Percentiles rank a stretch among this genome's conserved stretches.
phyloP scores from a whole-genome alignment of 1,140 invertebrate genomes.

The Hylyphantes graminicola region DNA sequence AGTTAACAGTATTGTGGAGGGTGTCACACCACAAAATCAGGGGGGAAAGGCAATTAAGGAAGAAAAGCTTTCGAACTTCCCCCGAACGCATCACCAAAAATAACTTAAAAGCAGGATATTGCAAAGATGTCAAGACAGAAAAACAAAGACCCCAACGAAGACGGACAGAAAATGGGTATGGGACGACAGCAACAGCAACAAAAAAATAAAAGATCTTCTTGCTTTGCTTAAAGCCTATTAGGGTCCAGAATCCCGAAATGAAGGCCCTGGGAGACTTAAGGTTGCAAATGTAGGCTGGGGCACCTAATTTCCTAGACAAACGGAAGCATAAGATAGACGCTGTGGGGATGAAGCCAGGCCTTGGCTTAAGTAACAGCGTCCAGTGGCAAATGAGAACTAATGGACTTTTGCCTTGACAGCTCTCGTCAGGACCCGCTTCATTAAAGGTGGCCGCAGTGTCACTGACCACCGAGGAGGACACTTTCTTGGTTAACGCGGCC shows the following conservation, averaged over 20 bases:
- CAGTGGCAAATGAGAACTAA: slow-evolving; percentile 56
- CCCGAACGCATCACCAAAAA: not conserved
- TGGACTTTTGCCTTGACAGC: slow-evolving; percentile 46
- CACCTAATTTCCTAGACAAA: slow-evolving; percentile 56
- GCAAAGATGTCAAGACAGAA: not conserved
- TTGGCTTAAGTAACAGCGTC: slow-evolving; percentile 50
- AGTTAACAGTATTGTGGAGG: too few relatives aligned
- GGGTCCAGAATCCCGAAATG: slow-evolving; percentile 16
- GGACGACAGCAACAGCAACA: not conserved
- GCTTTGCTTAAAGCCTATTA: slow-evolving; percentile 59
- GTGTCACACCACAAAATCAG: too few relatives aligned
- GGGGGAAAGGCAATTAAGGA: too few relatives aligned
- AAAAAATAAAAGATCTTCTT: slow-evolving; percentile 17
- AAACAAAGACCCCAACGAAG: not conserved
- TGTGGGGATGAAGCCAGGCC: slow-evolving; percentile 22
- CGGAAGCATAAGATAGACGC: slow-evolving; percentile 48
- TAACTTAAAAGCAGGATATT: slow-evolving; percentile 37
- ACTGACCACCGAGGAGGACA: slow-evolving; percentile 21
- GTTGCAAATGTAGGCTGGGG: slow-evolving; percentile 46
- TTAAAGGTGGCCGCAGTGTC: slow-evolving; percentile 54
- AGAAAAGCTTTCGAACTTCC: too few relatives aligned
- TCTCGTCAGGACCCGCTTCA: slow-evolving; percentile 54
- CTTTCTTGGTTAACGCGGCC: slow-evolving; percentile 50
- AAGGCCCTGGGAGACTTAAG: slow-evolving; percentile 23
- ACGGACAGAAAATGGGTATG: not conserved